These are phyloP conservation scores for Dicaeum eximium DNA, from an alignment of 2,113 vertebrate species.

Conservation along the genomic window DNA sequence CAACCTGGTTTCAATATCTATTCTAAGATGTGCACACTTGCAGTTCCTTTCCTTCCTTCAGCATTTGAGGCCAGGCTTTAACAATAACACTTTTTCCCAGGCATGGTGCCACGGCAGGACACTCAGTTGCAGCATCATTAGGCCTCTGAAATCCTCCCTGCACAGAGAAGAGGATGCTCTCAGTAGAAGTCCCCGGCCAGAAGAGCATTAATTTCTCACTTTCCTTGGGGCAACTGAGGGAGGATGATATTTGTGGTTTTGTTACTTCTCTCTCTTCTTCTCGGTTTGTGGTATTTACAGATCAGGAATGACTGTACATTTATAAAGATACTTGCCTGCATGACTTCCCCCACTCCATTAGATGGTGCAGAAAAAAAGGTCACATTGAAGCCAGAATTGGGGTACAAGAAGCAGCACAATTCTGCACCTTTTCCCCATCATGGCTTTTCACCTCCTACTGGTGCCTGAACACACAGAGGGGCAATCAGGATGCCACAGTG, in stretches of 20 bases:
- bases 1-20: neutral
- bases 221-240: neutral
- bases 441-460: neutral
- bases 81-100: neutral
- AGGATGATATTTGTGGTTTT: neutral
- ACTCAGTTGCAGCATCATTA: neutral
- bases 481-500: neutral
- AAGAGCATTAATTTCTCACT: neutral
- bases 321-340: neutral
- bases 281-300: neutral
- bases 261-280: neutral
- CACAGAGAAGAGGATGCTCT: neutral
- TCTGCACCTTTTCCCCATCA: neutral
- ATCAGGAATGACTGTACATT: neutral
- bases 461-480: neutral
- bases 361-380: neutral
- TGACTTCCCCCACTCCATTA: neutral
- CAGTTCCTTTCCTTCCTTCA: neutral
- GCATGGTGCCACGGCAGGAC: neutral
- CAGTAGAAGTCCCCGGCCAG: neutral
- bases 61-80: neutral
- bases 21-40: neutral
- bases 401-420: neutral
- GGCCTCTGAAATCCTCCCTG: neutral
- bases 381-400: neutral